phyloP scores from a whole-genome alignment of 1,140 invertebrate species.

The Leguminivora glycinivorella region DNA sequence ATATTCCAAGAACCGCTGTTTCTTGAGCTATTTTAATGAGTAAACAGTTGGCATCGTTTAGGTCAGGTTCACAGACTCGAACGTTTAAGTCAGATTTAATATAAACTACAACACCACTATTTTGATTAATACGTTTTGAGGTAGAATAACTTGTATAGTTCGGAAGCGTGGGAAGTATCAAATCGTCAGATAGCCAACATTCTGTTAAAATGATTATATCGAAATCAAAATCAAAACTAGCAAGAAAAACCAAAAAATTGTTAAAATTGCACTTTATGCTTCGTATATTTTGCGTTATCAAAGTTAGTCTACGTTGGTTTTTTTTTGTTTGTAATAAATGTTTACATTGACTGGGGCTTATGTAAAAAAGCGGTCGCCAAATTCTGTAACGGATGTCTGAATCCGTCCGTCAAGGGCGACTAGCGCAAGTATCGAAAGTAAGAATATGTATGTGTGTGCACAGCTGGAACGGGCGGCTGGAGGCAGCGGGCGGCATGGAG shows the following conservation, averaged over 20 bases:
- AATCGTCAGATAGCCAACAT: conserved; percentile 5
- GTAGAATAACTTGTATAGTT: conserved; percentile 9
- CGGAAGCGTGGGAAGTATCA: neutral
- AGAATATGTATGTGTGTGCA: neutral
- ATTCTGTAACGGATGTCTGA: no score
- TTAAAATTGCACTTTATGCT: conserved; percentile 27
- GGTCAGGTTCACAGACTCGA: conserved; percentile 11
- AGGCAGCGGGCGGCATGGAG: conserved; percentile 37
- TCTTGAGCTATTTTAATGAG: conserved; percentile 3
- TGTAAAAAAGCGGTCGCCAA: no score
- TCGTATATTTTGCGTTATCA: conserved; percentile 31
- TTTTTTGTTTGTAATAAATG: no score
- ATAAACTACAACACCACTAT: conserved; percentile 29
- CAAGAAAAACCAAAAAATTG: conserved; percentile 5
- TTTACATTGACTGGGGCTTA: no score
- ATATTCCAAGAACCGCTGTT: conserved; percentile 21
- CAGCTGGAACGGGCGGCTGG: conserved; percentile 9
- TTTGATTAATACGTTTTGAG: conserved; percentile 24
- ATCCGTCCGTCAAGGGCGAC: no score
- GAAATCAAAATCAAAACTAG: conserved; percentile 15
- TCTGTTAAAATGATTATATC: conserved; percentile 27
- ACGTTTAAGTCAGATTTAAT: neutral
- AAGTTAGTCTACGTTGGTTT: neutral
- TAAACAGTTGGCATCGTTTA: conserved; percentile 24
- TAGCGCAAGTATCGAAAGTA: neutral